Evolutionary conservation across 2,113 vertebrate genomes (phyloP).

Genomic region (Clarias magur): DNA sequence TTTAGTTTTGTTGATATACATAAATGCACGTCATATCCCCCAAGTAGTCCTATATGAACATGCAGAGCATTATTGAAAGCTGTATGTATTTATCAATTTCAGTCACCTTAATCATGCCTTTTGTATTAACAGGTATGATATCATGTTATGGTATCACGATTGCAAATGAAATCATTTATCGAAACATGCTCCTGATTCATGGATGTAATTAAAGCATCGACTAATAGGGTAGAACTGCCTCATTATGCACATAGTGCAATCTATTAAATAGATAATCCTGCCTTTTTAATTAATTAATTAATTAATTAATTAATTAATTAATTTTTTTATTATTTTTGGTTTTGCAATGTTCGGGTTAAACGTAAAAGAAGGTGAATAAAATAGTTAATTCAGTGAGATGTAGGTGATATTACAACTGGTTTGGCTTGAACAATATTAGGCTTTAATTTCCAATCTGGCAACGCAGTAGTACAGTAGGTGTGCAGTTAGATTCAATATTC

Average conservation of each 20-base stretch:
- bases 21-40: conserved; percentile 31
- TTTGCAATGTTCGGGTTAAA: conserved; percentile 3
- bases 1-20: conserved; percentile 21
- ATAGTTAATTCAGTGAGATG: conserved; percentile 7
- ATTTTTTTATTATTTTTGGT: background rate
- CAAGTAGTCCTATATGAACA: conserved; percentile 41
- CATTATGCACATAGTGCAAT: background rate
- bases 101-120: conserved; percentile 22
- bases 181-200: conserved; percentile 18
- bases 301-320: background rate
- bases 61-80: conserved; percentile 36
- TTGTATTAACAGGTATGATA: conserved; percentile 37
- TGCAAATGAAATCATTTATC: conserved; percentile 30
- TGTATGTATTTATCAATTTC: conserved; percentile 22
- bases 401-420: background rate
- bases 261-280: background rate
- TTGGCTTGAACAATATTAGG: conserved; percentile 4
- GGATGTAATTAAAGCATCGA: conserved; percentile 25
- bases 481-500: conserved; percentile 19
- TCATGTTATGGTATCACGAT: conserved; percentile 38
- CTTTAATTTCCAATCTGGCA: conserved; percentile 14
- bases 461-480: conserved; percentile 18
- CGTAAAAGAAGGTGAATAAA: background rate
- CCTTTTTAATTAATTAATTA: background rate
- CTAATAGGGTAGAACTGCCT: conserved; percentile 15